Conservation (phyloP, 1,140 invertebrate species). For the Bicyclus anynana region DNA sequence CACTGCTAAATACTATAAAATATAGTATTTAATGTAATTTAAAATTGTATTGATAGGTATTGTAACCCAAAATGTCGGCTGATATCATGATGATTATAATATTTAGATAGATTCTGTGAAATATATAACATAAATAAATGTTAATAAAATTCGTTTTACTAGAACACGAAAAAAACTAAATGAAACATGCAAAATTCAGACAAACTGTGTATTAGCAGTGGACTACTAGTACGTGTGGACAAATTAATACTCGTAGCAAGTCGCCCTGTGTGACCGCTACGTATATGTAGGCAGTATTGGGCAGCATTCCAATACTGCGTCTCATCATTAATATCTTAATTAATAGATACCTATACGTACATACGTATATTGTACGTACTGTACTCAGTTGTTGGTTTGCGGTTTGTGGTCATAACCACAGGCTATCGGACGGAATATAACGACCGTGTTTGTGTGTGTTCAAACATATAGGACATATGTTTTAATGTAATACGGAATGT, state of each 20-base stretch:
- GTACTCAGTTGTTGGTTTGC: conserved; percentile 42
- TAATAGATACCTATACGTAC: background rate
- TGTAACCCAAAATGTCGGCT: too few species aligned
- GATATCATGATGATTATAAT: too few species aligned
- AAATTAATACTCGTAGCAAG: background rate
- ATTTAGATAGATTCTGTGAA: too few species aligned
- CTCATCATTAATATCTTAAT: conserved; percentile 8
- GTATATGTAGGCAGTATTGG: background rate
- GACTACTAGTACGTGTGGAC: background rate
- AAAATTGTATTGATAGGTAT: too few species aligned
- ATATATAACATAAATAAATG: too few species aligned
- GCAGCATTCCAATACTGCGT: background rate
- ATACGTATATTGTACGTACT: conserved; percentile 23
- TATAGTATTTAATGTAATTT: too few species aligned
- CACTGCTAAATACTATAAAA: too few species aligned
- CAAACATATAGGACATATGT: conserved; percentile 36
- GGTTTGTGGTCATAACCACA: conserved; percentile 52
- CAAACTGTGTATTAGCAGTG: too few species aligned
- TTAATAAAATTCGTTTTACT: too few species aligned
- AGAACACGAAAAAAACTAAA: too few species aligned
- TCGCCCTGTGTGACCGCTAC: background rate
- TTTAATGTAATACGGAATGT: conserved; percentile 15
- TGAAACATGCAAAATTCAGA: background rate
- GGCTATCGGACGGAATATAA: conserved; percentile 50
- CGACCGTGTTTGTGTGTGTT: conserved; percentile 34